Evolutionary conservation across 2,888 invertebrate genomes (phyloP), one percentile per base, ranked within the genome.

Genomic region (Zygaena filipendulae): DNA sequence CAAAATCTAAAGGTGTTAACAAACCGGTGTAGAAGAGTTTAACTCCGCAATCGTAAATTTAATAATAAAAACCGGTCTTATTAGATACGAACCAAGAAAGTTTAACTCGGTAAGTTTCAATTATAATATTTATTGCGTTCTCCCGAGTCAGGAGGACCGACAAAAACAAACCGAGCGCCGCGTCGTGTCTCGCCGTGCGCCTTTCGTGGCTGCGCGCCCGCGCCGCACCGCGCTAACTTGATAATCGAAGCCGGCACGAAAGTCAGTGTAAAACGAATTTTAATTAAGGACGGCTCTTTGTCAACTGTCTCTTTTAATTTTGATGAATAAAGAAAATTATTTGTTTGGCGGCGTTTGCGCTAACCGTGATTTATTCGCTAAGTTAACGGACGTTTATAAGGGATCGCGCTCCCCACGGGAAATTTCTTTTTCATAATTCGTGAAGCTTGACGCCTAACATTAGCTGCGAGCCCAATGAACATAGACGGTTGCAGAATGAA

Each of bases 251-350:
- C 49, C 43, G 47, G 48, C 52, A 58, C 47, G 50, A 56, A 59
- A 58, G 56, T 55, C 54, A 43, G 40, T 45, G 46, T 52, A 57
- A 61, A 68, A 61, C 61, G 53, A 57, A 62, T 67, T 69, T 72
- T 75, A 75, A 75, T 75, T 72, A 72, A 69, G 51, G 56, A 47
- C 44, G 56, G 44, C 56, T 58, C 69, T 77, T 79, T 75, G 72
- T 75, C 75, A 72, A 71, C 70, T 66, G 68, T 53, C 67, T 66
- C 62, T 70, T 69, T 69, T 75, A 74, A 74, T 75, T 75, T 74
- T 74, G 72, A 79, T 71, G 72, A 74, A 72, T 75, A 72, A 71
- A 74, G 75, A 67, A 72, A 70, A 75, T 74, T 68, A 74, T 74
- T 74, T 72, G 72, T 74, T 69, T 69, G 64, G 60, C 63, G 56